Evolutionary conservation across 1,140 invertebrate genomes (phyloP).

Genomic region (Micrasema longulum): DNA sequence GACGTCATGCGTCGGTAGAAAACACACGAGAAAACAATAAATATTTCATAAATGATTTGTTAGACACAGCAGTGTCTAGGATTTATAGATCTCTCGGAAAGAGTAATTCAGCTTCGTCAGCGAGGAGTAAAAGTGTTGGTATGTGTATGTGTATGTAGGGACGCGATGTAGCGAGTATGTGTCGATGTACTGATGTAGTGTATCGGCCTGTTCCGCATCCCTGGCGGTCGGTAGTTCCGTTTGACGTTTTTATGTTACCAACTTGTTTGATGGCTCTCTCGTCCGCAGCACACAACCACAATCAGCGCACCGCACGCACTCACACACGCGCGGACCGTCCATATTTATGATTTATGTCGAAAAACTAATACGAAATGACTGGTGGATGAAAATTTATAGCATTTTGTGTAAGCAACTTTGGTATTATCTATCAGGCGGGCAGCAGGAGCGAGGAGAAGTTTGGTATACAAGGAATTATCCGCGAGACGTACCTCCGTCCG

Average conservation of each 20-base stretch:
- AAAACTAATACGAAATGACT: slow-evolving; percentile 55
- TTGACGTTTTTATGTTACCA: slow-evolving; percentile 54
- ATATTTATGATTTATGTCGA: slow-evolving; percentile 55
- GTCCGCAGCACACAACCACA: slow-evolving; percentile 51
- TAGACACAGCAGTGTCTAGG: slow-evolving; percentile 16
- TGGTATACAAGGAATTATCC: slow-evolving; percentile 40
- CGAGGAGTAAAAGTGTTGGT: slow-evolving; percentile 21
- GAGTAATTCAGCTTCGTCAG: slow-evolving; percentile 24
- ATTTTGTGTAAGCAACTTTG: slow-evolving; percentile 54
- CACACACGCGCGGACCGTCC: slow-evolving; percentile 41
- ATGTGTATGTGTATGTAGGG: no score
- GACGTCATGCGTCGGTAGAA: no score
- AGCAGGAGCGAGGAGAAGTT: slow-evolving; percentile 34
- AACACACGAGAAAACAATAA: slow-evolving; percentile 17
- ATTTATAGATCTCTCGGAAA: slow-evolving; percentile 15
- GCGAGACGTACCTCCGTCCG: slow-evolving; percentile 38
- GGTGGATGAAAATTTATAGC: slow-evolving; percentile 55
- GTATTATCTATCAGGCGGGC: slow-evolving; percentile 53
- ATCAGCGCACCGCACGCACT: slow-evolving; percentile 46
- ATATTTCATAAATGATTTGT: slow-evolving; percentile 17
- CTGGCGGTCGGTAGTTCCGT: slow-evolving; percentile 29
- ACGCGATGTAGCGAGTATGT: no score
- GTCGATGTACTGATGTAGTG: no score
- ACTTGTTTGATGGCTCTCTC: slow-evolving; percentile 55
- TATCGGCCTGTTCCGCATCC: slow-evolving; percentile 27